Conservation (phyloP, 2,797 vertebrate species). For the Phaenicophaeus curvirostris region DNA sequence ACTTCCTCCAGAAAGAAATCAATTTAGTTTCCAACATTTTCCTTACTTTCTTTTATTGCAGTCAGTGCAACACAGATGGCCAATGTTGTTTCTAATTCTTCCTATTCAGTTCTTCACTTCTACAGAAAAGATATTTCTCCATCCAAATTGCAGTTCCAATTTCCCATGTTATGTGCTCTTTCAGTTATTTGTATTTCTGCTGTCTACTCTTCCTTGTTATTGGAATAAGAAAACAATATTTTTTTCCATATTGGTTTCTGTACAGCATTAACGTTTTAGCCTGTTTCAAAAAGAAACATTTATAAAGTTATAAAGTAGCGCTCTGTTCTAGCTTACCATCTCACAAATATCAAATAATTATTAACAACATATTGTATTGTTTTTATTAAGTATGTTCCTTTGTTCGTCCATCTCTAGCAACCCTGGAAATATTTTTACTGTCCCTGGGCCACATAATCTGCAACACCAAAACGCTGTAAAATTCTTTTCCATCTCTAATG, state of each 20-base stretch:
- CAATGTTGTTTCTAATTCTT: background rate
- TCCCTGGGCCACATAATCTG: background rate
- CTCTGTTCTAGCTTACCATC: background rate
- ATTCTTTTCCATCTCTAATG: background rate
- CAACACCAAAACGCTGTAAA: background rate
- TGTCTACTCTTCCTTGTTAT: background rate
- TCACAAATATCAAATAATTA: background rate
- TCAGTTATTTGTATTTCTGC: background rate
- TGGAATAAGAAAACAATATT: background rate
- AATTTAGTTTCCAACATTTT: conserved; percentile 16
- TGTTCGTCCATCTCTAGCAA: background rate
- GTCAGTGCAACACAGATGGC: background rate
- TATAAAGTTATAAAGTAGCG: background rate
- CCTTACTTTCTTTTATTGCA: conserved; percentile 9
- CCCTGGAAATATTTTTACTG: background rate
- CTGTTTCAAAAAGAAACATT: background rate
- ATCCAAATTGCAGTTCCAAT: background rate
- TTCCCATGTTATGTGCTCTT: background rate
- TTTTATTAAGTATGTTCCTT: background rate
- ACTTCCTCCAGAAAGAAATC: conserved; percentile 53
- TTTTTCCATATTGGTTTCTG: background rate
- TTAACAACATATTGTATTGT: background rate
- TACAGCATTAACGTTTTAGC: background rate
- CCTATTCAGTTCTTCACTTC: background rate
- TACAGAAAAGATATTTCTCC: background rate